A percentile compares a stretch with the other conserved stretches of the same genome.
phyloP scores from a whole-genome alignment of 2,797 vertebrate genomes.

The Microtus agrestis region DNA sequence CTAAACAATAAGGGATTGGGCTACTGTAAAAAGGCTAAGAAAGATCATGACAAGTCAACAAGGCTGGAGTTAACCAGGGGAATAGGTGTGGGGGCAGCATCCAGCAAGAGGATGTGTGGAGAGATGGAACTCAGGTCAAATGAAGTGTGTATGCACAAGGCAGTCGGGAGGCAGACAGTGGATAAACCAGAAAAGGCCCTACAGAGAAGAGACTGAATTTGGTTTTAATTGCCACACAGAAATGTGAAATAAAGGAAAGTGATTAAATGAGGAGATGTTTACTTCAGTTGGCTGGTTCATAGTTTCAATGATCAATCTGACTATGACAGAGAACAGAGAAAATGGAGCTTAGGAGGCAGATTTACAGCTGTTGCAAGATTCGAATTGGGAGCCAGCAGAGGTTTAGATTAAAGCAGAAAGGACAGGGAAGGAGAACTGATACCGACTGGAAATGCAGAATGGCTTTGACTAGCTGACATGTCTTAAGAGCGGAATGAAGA shows the following conservation, averaged over 20 bases:
- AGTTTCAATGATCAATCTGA: neutral
- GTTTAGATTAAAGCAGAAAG: neutral
- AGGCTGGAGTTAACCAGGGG: neutral
- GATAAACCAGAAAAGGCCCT: neutral
- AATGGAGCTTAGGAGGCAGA: neutral
- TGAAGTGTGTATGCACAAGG: neutral
- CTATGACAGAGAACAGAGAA: neutral
- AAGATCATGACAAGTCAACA: neutral
- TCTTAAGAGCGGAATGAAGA: neutral
- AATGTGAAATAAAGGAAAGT: neutral
- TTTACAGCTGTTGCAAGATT: neutral
- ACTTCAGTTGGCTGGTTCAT: neutral
- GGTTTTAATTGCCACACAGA: neutral
- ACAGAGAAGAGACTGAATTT: neutral
- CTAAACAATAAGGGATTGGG: neutral
- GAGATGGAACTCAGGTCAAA: neutral
- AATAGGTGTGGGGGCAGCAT: neutral
- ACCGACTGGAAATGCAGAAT: neutral
- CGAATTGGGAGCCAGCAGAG: neutral
- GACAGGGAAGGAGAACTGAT: neutral
- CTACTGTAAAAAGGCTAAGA: neutral
- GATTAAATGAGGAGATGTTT: neutral
- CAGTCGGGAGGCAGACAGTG: neutral
- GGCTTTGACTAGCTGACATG: neutral
- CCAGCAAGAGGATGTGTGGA: neutral